Evolutionary conservation across 2,888 invertebrate species (phyloP), one percentile per base, ranked within the genome.

Genomic region (Encarsia formosa): DNA sequence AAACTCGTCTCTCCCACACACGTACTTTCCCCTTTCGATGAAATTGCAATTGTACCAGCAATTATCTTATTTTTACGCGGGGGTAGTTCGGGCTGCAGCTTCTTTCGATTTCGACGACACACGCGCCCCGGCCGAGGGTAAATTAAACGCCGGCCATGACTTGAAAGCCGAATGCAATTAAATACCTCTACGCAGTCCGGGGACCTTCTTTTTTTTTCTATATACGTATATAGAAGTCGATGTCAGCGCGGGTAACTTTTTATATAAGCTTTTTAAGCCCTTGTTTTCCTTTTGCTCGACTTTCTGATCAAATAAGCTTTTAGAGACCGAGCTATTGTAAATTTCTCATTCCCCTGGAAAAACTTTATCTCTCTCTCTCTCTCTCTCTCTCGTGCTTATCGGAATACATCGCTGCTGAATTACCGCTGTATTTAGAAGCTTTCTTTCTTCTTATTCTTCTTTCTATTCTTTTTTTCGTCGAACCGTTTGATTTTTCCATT

Each of bases 1-100:
- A 11, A 11, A 1, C 26, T 26, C 35, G 18, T 49, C 50, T 35
- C 31, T 42, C 47, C 37, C 49, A 19, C 15, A 23, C 15, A 16
- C 38, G 22, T 23, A 26, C 22, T 42, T 31, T 32, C 15, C 15
- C 19, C 22, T 23, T 18, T 45, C 48, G 42, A 60, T 62, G 61
- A 62, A 65, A 68, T 65, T 62, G 64, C 67, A 61, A 70, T 67
- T 64, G 65, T 70, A 65, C 65, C 63, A 64, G 65, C 67, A 68
- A 69, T 68, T 68, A 65, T 64, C 64, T 65, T 65, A 67, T 68
- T 65, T 62, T 63, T 61, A 59, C 60, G 15, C n/a, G n/a, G n/a
- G n/a, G 32, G 35, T 26, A 32, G 16, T 8, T 13, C 23, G 35
- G 5, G 13, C 9, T 4, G 24, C 37, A 2, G 11, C 60, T 61